Evolutionary conservation across 2,797 vertebrate species (phyloP), one percentile per base, ranked within the genome.

Genomic region (Falco novaeseelandiae): DNA sequence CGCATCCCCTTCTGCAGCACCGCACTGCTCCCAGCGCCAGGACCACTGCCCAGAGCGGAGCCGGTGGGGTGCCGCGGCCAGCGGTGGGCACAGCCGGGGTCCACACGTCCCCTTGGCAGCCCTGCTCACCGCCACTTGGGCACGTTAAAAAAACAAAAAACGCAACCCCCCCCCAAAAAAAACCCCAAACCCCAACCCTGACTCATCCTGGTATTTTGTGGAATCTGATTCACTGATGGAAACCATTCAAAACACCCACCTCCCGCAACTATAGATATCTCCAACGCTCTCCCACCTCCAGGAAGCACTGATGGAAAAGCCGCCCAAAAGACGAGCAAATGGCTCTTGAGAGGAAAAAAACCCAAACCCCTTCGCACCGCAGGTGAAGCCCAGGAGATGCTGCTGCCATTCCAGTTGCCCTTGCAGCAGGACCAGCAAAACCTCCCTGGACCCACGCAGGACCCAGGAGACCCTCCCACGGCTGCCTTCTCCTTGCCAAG

Each of bases 191-290:
- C 21, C 52, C 81, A 93, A 36, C 44, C 61, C 65, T 48, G 77
- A 84, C 74, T 65, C 30, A 32, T 40, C 87, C 61, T 42, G 74
- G 70, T 87, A 71, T 86, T 91, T 76, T 62, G 42, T 72, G 81
- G 88, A 69, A 92, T 89, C 90, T 96, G 93, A 94, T 94, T 94
- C 95, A 96, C 84, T 63, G 90, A 92, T 93, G 96, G 95, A 96
- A 96, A 92, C 80, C 76, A 85, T 92, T 89, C 93, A 90, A 87
- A 93, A 89, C 94, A 86, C 93, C 96, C 93, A 89, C 96, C 52
- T 83, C 86, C 82, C 0, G 11, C 76, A 34, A 69, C 83, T 91
- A 90, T 85, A 93, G 62, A 89, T 89, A 96, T 92, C 92, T 90
- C 73, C 83, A 92, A 18, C 10, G 48, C 87, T 88, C 93, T 89